Base-by-base conservation (phyloP, 2,888 invertebrate genomes). In the Pristionchus entomophagus region DNA sequence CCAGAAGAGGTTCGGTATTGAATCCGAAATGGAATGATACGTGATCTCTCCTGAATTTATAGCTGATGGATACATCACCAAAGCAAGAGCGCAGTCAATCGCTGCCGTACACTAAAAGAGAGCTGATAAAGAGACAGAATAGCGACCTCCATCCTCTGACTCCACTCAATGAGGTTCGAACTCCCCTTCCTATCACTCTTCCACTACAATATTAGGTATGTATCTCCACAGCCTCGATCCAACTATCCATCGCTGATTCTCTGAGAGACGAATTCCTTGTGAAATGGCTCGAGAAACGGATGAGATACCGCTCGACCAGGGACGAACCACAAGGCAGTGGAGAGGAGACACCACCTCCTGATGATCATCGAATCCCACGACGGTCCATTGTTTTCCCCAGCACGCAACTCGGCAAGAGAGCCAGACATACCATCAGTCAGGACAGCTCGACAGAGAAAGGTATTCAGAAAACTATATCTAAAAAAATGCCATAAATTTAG, bases 51-150 rank as follows among this genome's bases (percentile, higher is more conserved):
- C 45, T 14, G n/a, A 56, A 56, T 56, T n/a, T n/a, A n/a, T n/a
- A n/a, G 22, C 32, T 32, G 62, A 62, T 62, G 17, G 32, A 62
- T 14, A 62, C 38, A 5, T 38, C 69, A 0, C 38, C 19, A 5
- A 69, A 69, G n/a, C 69, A 69, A 69, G 69, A 69, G 10, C 19
- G 69, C 22, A 69, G 69, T 10, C 69, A 69, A n/a, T 69, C 69
- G 2, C 38, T 69, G 19, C 69, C 69, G 19, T 41, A 69, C 38
- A 69, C 69, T 4, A 69, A 38, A n/a, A 69, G 17, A 8, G 69
- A 69, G 32, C 17, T 69, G 38, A 38, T 69, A 6, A 69, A 69
- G 69, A 35, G n/a, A n/a, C 35, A 69, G 12, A 62, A 62, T 2
- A 38, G 38, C 38, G 38, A 38, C 4, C 8, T 38, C 8, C 38